Conservation (phyloP, 2,797 vertebrate species). For the Sebastes taczanowskii region DNA sequence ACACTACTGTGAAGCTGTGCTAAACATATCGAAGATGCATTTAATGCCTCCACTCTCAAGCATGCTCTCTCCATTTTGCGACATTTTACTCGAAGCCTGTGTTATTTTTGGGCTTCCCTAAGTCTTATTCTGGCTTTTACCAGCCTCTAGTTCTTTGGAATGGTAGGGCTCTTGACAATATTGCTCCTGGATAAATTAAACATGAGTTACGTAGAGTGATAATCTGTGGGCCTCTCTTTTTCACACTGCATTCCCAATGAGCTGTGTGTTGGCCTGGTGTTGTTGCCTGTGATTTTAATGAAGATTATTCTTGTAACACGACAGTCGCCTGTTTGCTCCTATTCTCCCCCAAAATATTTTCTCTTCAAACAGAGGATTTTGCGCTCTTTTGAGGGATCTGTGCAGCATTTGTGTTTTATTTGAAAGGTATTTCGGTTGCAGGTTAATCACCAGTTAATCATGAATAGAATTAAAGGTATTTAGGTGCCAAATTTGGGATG, state of each 20-base stretch:
- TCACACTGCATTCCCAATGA: constrained; percentile 87
- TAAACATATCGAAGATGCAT: constrained; percentile 66
- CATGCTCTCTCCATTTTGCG: constrained; percentile 67
- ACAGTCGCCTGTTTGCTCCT: constrained; percentile 81
- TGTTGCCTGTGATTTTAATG: constrained; percentile 85
- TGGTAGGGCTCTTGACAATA: constrained; percentile 77
- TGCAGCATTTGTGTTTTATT: constrained; percentile 41
- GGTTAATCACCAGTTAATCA: constrained; percentile 34
- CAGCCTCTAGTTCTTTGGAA: constrained; percentile 73
- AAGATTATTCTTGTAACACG: constrained; percentile 85
- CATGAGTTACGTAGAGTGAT: constrained; percentile 82
- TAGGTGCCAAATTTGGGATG: constrained; percentile 2
- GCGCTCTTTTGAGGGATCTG: constrained; percentile 32
- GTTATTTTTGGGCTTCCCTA: constrained; percentile 72
- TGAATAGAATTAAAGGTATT: constrained; percentile 44
- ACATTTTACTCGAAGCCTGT: constrained; percentile 56
- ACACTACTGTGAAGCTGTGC: constrained; percentile 68
- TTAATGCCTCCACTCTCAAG: constrained; percentile 56
- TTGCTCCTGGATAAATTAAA: constrained; percentile 83
- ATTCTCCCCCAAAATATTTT: constrained; percentile 75
- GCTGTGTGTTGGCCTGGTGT: constrained; percentile 82
- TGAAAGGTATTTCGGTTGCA: constrained; percentile 16
- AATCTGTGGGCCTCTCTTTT: constrained; percentile 84
- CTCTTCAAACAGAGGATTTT: constrained; percentile 51
- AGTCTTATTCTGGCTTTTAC: constrained; percentile 69